Evolutionary conservation across 1,140 invertebrate species (phyloP), one percentile per base, ranked within the genome.

Genomic region (Dendrolimus punctatus): DNA sequence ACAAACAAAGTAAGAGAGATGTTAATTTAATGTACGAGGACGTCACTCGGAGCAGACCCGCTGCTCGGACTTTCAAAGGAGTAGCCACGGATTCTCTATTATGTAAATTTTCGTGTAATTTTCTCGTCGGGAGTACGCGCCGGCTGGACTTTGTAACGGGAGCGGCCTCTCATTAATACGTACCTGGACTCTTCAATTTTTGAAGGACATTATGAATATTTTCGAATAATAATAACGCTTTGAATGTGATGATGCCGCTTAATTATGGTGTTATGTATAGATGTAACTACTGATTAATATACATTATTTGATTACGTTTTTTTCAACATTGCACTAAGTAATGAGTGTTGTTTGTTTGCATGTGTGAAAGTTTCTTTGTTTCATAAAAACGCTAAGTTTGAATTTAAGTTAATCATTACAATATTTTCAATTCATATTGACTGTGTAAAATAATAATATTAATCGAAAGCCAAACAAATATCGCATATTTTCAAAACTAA

Each of bases 61-160:
- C 55, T 64, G 69, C 62, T 62, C 71, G 58, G 58, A 69, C 68
- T 76, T 82, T 83, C 78, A 81, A 83, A 85, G 82, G 78, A 80
- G 71, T 58, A 62, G 73, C 77, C 74, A 80, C 75, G 75, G 79
- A 78, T 80, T 83, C 75, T 79, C 78, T 83, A 83, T 85, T 85
- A 85, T 85, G 80, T 78, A 85, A 83, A 85, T 85, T 82, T 75
- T 66, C 69, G 60, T 69, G 74, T 81, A 80, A 82, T 80, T 83
- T 80, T 75, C 70, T 73, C 74, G 68, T 66, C 63, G 65, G 60
- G 62, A 67, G 66, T 64, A 23, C 23, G 62, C 65, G 72, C 67
- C 74, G 64, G 64, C 62, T 71, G 71, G 76, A 80, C 80, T 85
- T 85, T 82, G 80, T 76, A 77, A 81, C 71, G 53, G 62, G 69